Base-by-base conservation (phyloP, 2,113 vertebrate species). In the Sander lucioperca region DNA sequence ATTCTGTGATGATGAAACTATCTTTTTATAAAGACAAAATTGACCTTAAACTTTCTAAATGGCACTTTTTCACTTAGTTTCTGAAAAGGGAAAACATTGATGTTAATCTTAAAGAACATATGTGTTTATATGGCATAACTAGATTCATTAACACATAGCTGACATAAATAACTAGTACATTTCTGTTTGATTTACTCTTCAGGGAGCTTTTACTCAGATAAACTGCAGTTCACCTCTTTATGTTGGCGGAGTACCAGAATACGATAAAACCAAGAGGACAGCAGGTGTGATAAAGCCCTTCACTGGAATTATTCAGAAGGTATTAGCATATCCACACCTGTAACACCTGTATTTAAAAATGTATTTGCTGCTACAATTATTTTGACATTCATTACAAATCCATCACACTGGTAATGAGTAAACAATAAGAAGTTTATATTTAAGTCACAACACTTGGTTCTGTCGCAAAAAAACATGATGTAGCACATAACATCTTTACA, bases 121-220 rank as follows among this genome's bases (percentile, higher is more conserved):
- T 59, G 23, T 9, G 39, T 51, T 58, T 8, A 45, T 19, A 23
- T 57, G 25, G 3, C 11, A 36, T 25, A 54, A 33, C 27, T 5
- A 30, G 3, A 30, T 23, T 66, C 0, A 66, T 59, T 50, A 11
- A 43, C 39, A 43, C 11, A 62, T 39, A n/a, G 25, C n/a, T 69
- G 30, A 75, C 15, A 54, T 73, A 18, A 63, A 7, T 45, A 18
- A 56, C 48, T 23, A 8, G 23, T 21, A 3, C 21, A 21, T 67
- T 21, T 70, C 27, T 68, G 16, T 51, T 53, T 7, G 68, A 9
- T 90, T 68, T 62, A 65, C 54, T 50, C 47, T 77, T 11, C 88
- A 99, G 98, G 98, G 98, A 9, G 97, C 97, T 65, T 99, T 99
- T 91, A 99, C 98, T 11, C 98, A 99, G 91, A 98, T 99, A 80